These are phyloP conservation scores for Phataginus tricuspis DNA, from an alignment of 2,797 vertebrate species.

Conservation along the genomic window DNA sequence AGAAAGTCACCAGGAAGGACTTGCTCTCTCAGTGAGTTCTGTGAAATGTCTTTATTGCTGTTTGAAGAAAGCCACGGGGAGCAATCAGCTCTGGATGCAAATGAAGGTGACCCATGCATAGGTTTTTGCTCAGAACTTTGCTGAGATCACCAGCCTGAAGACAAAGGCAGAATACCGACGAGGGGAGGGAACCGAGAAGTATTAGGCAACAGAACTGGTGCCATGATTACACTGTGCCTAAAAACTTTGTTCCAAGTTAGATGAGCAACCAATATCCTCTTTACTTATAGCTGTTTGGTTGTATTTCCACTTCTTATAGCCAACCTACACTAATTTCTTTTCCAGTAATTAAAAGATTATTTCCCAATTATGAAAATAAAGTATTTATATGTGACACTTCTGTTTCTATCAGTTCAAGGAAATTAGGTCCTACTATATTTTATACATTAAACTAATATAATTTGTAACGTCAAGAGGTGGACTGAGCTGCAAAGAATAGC, in stretches of 20 bases:
- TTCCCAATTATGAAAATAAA: neutral
- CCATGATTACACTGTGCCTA: neutral
- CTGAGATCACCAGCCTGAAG: neutral
- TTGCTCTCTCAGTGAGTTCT: neutral
- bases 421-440: neutral
- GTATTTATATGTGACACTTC: neutral
- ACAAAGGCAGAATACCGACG: neutral
- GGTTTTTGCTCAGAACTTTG: neutral
- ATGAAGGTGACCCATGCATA: neutral
- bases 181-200: neutral
- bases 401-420: neutral
- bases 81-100: neutral
- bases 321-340: neutral
- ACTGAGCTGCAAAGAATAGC: neutral
- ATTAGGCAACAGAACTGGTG: neutral
- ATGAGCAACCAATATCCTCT: neutral
- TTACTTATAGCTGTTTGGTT: neutral
- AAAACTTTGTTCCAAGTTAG: neutral
- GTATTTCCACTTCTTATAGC: neutral
- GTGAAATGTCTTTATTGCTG: neutral
- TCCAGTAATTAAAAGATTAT: neutral
- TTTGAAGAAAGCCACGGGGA: neutral
- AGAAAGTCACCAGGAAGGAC: neutral
- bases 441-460: neutral
- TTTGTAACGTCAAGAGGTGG: neutral